Base-by-base conservation (phyloP, 2,113 vertebrate species). In the Brachypteracias leptosomus region DNA sequence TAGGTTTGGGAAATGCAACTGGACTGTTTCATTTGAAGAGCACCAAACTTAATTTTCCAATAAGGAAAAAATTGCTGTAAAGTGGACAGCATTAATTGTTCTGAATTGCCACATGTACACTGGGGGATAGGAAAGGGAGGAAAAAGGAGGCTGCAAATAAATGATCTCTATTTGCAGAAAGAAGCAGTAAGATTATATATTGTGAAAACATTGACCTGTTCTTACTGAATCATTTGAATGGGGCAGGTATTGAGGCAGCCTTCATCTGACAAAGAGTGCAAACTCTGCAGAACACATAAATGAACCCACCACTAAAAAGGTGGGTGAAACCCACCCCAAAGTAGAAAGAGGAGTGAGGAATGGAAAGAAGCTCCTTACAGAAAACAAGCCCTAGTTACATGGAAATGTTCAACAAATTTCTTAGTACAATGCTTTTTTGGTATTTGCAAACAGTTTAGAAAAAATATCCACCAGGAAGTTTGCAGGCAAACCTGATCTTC, bases 91-190 rank as follows among this genome's bases (percentile, higher is more conserved):
- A 8, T 29, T 52, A 74, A 10, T 47, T 71, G 12, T 59, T 67
- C 25, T 72, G 29, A 67, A 24, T 17, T 29, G 35, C 17, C 52
- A 54, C 16, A 3, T 1, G 6, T 21, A 65, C 1, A 0, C 0
- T 51, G 42, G 26, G 19, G 12, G 13, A 31, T 63, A 25, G 33
- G 25, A 90, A 89, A 6, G n/a, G 28, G 13, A 51, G 3, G 9
- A 25, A 33, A 78, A 59, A 47, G 8, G 20, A 91, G 9, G 26
- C 7, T 3, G 0, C 29, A 78, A 87, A 71, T 11, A 54, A 65
- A 49, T 44, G 3, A 18, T 18, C 7, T 21, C 14, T 65, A 15
- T 66, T 55, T 63, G 35, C 31, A 47, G 25, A 15, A 77, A 38
- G 42, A 67, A 86, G 9, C 3, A 38, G 15, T 44, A 62, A 49